phyloP scores from a whole-genome alignment of 2,888 invertebrate species.

The Byasa hedistus region DNA sequence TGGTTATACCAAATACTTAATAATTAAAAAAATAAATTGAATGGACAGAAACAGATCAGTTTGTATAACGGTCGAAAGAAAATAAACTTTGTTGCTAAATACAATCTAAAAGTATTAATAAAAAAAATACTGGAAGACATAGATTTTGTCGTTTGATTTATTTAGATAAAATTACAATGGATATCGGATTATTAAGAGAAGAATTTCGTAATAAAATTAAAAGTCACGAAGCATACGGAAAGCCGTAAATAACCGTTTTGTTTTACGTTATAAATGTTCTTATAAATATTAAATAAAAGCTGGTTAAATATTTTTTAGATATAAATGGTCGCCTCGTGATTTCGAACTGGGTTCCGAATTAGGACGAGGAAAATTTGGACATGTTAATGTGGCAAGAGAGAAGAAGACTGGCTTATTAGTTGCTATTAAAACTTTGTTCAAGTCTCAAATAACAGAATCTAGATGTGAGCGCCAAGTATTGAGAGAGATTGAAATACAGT shows the following conservation, averaged over 20 bases:
- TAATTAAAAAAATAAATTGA: background rate
- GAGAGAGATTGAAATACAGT: slow-evolving; percentile 96
- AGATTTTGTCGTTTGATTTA: background rate
- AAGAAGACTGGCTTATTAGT: slow-evolving; percentile 87
- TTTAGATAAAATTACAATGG: slow-evolving; percentile 41
- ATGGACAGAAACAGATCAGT: background rate
- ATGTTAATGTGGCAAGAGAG: slow-evolving; percentile 93
- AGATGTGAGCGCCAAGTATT: slow-evolving; percentile 90
- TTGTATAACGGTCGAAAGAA: background rate
- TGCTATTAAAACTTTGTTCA: slow-evolving; percentile 90
- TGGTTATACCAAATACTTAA: background rate
- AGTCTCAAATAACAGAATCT: slow-evolving; percentile 88
- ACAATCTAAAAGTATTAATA: background rate
- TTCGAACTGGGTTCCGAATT: slow-evolving; percentile 92
- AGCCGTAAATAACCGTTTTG: slow-evolving; percentile 67
- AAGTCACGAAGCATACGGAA: slow-evolving; percentile 81
- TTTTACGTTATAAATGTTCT: background rate
- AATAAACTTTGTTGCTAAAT: background rate
- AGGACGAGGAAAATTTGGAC: slow-evolving; percentile 97
- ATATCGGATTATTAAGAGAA: slow-evolving; percentile 41
- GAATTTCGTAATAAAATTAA: slow-evolving; percentile 75
- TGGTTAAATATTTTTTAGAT: slow-evolving; percentile 60
- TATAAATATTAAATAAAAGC: slow-evolving; percentile 3
- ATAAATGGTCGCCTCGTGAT: slow-evolving; percentile 87
- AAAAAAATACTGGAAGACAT: background rate